Evolutionary conservation across 2,888 invertebrate species (phyloP).

Genomic region (Osmoderma eremita): DNA sequence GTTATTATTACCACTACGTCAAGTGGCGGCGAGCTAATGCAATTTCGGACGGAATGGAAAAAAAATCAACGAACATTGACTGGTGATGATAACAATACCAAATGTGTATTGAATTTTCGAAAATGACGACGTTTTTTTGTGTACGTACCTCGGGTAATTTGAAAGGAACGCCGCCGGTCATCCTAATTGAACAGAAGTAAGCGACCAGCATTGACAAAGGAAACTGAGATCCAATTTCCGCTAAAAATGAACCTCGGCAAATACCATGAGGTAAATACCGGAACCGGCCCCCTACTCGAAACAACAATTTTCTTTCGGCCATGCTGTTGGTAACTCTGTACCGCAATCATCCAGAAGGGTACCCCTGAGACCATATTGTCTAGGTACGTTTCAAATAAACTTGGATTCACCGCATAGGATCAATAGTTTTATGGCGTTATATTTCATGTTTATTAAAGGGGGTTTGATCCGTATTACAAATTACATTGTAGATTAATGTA

Average conservation of each 20-base stretch:
- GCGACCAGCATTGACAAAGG: constrained; percentile 43
- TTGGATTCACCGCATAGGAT: constrained; percentile 44
- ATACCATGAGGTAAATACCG: constrained; percentile 50
- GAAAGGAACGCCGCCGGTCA: constrained; percentile 26
- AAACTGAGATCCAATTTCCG: constrained; percentile 45
- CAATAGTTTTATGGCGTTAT: constrained; percentile 48
- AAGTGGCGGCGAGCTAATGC: not conserved
- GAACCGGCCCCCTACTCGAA: constrained; percentile 45
- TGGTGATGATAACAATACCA: constrained; percentile 7
- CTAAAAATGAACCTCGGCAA: constrained; percentile 44
- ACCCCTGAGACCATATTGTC: constrained; percentile 59
- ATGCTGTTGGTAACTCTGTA: constrained; percentile 49
- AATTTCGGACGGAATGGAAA: not conserved
- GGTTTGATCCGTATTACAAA: constrained; percentile 5
- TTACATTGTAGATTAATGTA: constrained; percentile 8
- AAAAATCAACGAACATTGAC: not conserved
- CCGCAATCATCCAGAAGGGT: constrained; percentile 59
- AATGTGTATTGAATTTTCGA: constrained; percentile 15
- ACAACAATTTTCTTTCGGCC: constrained; percentile 55
- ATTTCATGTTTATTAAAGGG: constrained; percentile 39
- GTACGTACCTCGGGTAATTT: constrained; percentile 11
- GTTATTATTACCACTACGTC: no score
- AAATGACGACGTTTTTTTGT: constrained; percentile 23
- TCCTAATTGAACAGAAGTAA: constrained; percentile 39
- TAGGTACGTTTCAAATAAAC: constrained; percentile 54